Base-by-base conservation (phyloP, 2,888 invertebrate genomes). In the Augochlorella aurata region DNA sequence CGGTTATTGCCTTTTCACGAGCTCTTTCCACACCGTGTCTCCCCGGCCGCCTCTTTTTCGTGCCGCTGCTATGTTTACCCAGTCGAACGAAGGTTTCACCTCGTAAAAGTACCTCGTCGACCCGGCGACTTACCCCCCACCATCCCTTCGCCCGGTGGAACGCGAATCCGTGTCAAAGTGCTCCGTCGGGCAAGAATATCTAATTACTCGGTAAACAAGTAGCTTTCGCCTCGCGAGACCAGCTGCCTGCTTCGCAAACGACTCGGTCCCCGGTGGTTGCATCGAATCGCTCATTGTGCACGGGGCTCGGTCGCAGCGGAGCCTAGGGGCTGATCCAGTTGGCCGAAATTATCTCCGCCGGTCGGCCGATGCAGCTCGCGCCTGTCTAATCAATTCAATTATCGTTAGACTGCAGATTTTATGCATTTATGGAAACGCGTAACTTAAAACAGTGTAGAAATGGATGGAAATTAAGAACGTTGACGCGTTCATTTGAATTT, bases 111-210 rank as follows among this genome's bases (percentile, higher is more conserved):
- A 58, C 65, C 61, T 67, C 12, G 50, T 24, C 69, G 65, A 44
- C 52, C 54, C 18, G 69, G 16, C 45, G 24, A 68, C 63, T 68
- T 18, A 16, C 21, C 21, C 18, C 18, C 18, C 49, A 1, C 24
- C 21, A 16, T 4, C 12, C 65, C 65, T 5, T 63, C 24, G n/a
- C 14, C 49, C 24, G 49, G 54, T 45, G 47, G 72, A 69, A 47
- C 71, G 47, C 67, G 74, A 81, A 82, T 82, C 78, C 81, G 81
- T 80, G 76, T 76, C 76, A 81, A 76, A 76, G 72, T 76, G 66
- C 73, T 75, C 29, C n/a, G 54, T 21, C 74, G 16, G 58, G 16
- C 71, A 79, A 54, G 72, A 65, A 68, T 80, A 79, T 80, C 72
- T 78, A 81, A 81, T 79, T 78, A 73, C 78, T 69, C 44, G 52